These are phyloP conservation scores for Paedocypris micromegethes DNA, from an alignment of 2,797 vertebrate genomes.

Conservation along the genomic window DNA sequence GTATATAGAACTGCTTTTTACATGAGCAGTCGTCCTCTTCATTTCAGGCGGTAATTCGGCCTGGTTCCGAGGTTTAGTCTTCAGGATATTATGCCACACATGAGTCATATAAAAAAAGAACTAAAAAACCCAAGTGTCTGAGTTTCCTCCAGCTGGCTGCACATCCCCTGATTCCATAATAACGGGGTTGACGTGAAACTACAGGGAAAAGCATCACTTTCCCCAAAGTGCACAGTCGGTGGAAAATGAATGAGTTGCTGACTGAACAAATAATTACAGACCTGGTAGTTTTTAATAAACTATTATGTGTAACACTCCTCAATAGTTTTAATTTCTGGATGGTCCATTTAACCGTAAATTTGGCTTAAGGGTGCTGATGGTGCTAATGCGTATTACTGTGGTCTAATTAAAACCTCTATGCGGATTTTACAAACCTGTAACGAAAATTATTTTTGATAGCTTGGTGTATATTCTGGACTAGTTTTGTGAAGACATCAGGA, in stretches of 20 bases:
- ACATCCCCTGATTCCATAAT: conserved; percentile 63
- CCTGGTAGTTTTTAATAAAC: conserved; percentile 60
- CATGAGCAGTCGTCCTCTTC: no score
- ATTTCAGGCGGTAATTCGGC: background rate
- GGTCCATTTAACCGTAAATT: no score
- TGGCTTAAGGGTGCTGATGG: no score
- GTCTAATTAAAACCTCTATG: no score
- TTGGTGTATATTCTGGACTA: no score
- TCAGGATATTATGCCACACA: conserved; percentile 40
- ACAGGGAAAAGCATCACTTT: conserved; percentile 58
- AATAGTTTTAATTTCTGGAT: conserved; percentile 50
- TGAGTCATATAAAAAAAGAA: conserved; percentile 53
- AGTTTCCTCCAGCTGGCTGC: conserved; percentile 64
- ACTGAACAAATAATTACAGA: conserved; percentile 67
- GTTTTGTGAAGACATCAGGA: no score
- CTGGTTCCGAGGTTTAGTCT: conserved; percentile 10
- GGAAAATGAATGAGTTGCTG: conserved; percentile 69
- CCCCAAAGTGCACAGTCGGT: conserved; percentile 60
- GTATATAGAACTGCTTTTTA: no score
- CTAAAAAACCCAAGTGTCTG: conserved; percentile 52
- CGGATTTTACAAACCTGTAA: no score
- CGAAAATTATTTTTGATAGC: no score
- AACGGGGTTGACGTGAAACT: conserved; percentile 67
- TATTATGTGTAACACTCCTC: conserved; percentile 36
- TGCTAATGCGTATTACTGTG: no score